Evolutionary conservation across 2,113 vertebrate species (phyloP), one percentile per base, ranked within the genome.

Genomic region (Callospermophilus lateralis): DNA sequence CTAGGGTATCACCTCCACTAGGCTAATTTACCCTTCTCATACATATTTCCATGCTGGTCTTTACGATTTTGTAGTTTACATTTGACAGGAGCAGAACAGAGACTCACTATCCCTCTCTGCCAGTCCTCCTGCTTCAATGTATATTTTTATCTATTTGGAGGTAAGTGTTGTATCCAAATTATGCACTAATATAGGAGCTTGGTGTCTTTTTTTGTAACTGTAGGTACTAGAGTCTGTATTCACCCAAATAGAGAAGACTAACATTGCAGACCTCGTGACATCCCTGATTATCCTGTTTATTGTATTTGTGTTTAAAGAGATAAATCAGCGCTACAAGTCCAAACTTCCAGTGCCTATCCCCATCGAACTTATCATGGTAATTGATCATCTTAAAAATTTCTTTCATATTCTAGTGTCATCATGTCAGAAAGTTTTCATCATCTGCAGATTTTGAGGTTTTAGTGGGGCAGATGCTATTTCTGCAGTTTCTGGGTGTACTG

Each of bases 281-380:
- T 98, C 99, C 17, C 53, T 99, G 63, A 34, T 99, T 83, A 98
- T 99, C 96, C 98, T 99, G 95, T 70, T 99, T 76, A 84, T 99
- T 3, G 99, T 99, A 93, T 99, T 99, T 2, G 93, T 98, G 4
- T 99, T 99, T 39, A 99, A 99, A 97, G 99, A 99, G 98, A 74
- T 99, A 34, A 99, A 99, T 0, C 99, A 99, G 39, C 98, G 98
- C 95, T 99, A 97, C 98, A 99, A 99, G 98, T 98, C 98, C 93
- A 99, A 99, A 97, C 98, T 99, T 45, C 99, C 99, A 0, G 97
- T 99, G 73, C 99, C 99, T 12, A 99, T 99, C 79, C 99, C 99
- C 0, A 99, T 99, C 8, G 99, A 99, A 96, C 98, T 99, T 80
- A 98, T 99, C 53, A 98, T 99, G 99, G 99, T 99, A 98, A 99